Percentiles rank a stretch among this genome's conserved stretches.
phyloP scores from a whole-genome alignment of 1,140 invertebrate genomes.

The Brachionus rubens region DNA sequence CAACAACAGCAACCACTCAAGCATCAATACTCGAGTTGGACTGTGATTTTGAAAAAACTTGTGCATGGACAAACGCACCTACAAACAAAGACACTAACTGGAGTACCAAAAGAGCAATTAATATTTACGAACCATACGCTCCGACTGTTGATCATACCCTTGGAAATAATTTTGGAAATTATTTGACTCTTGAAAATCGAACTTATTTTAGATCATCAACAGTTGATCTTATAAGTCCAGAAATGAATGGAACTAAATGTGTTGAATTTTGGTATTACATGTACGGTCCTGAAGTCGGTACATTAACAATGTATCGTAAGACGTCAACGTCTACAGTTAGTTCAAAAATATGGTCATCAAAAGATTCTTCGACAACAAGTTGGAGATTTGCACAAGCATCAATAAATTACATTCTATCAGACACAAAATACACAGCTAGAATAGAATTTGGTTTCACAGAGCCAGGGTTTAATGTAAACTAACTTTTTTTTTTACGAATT shows the following conservation, averaged over 20 bases:
- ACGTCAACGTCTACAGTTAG: neutral
- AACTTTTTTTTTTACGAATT: neutral
- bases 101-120: neutral
- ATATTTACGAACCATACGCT: neutral
- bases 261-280: slow-evolving; percentile 45
- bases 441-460: neutral
- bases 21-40: neutral
- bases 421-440: slow-evolving; percentile 1
- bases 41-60: slow-evolving; percentile 5
- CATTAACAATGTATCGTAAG: neutral
- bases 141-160: slow-evolving; percentile 63
- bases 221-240: slow-evolving; percentile 18
- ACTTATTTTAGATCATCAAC: neutral
- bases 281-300: slow-evolving; percentile 28
- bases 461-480: slow-evolving; percentile 4
- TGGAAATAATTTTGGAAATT: slow-evolving; percentile 53
- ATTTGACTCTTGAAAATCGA: slow-evolving; percentile 47
- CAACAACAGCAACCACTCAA: neutral
- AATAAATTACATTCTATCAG: slow-evolving; percentile 14
- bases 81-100: neutral
- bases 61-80: neutral
- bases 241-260: slow-evolving; percentile 37
- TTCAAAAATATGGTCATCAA: neutral
- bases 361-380: neutral
- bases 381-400: slow-evolving; percentile 21